A percentile compares a stretch with the other conserved stretches of the same genome.
Evolutionary conservation across 2,797 vertebrate species (phyloP).

Genomic region (Diplodus sargus): DNA sequence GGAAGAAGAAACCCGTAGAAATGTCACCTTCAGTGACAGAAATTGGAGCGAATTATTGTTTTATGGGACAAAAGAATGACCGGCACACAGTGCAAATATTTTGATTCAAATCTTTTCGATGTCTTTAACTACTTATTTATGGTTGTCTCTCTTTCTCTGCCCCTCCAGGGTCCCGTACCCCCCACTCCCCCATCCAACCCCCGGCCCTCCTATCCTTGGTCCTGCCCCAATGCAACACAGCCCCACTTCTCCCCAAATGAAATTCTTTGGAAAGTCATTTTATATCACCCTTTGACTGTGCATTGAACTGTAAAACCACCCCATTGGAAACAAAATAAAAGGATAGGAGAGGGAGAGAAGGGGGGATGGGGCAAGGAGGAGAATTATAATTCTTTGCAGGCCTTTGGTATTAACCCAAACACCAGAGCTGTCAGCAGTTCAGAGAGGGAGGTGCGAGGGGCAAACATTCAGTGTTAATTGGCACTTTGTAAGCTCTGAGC

Average conservation of each 20-base stretch:
- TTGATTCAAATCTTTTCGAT: conserved; percentile 17
- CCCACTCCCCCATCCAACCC: background rate
- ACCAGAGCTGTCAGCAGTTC: conserved; percentile 89
- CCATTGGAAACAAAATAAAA: conserved; percentile 89
- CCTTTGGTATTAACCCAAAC: conserved; percentile 91
- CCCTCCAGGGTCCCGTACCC: conserved; percentile 17
- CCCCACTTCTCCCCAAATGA: conserved; percentile 80
- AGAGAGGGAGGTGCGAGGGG: conserved; percentile 86
- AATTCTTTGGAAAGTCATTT: conserved; percentile 91
- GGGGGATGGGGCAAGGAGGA: conserved; percentile 79
- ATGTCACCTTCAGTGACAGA: background rate
- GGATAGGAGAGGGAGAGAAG: conserved; percentile 77
- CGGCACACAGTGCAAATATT: conserved; percentile 10
- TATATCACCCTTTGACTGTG: conserved; percentile 90
- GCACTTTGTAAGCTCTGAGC: conserved; percentile 88
- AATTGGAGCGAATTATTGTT: background rate
- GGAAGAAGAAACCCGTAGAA: background rate
- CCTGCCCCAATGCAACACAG: conserved; percentile 70
- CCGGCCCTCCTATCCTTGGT: conserved; percentile 21
- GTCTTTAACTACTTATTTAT: conserved; percentile 39
- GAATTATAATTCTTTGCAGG: conserved; percentile 90
- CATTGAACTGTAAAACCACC: conserved; percentile 91
- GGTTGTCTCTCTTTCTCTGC: conserved; percentile 39
- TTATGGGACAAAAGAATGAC: background rate
- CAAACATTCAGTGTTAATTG: conserved; percentile 91